Evolutionary conservation across 2,888 invertebrate genomes (phyloP).

Genomic region (Xanthorhoe spadicearia): DNA sequence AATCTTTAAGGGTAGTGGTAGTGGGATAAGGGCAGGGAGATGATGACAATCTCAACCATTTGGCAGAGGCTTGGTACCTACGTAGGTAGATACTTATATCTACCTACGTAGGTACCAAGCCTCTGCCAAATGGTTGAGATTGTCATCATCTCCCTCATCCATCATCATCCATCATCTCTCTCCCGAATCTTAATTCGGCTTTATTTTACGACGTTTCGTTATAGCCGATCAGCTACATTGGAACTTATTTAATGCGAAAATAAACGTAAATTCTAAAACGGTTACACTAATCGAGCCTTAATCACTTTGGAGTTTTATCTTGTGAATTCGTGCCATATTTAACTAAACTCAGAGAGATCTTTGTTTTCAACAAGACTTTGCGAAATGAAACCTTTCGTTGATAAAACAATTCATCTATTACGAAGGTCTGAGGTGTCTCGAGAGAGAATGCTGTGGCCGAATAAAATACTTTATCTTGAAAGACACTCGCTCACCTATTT

Average conservation of each 20-base stretch:
- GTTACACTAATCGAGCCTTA: slow-evolving; percentile 27
- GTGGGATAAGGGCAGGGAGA: too few relatives aligned
- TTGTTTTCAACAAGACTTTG: slow-evolving; percentile 22
- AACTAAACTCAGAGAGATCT: slow-evolving; percentile 21
- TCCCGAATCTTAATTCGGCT: slow-evolving; percentile 33
- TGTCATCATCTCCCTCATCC: too few relatives aligned
- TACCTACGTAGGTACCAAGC: slow-evolving; percentile 31
- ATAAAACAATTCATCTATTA: slow-evolving; percentile 31
- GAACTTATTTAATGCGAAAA: slow-evolving; percentile 29
- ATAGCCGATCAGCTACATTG: slow-evolving; percentile 27
- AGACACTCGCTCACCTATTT: slow-evolving; percentile 36
- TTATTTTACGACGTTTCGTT: slow-evolving; percentile 33
- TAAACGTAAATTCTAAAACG: slow-evolving; percentile 24
- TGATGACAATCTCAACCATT: slow-evolving; percentile 39
- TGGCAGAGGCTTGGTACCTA: slow-evolving; percentile 35
- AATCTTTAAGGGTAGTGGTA: slow-evolving; percentile 34
- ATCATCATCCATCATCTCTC: too few relatives aligned
- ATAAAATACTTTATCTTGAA: slow-evolving; percentile 38
- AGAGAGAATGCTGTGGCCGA: slow-evolving; percentile 38
- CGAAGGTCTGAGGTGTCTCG: slow-evolving; percentile 34
- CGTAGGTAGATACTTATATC: slow-evolving; percentile 35
- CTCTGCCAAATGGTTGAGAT: slow-evolving; percentile 39
- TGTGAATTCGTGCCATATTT: slow-evolving; percentile 18
- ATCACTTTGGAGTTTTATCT: slow-evolving; percentile 30
- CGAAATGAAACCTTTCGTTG: slow-evolving; percentile 9